These are phyloP conservation scores for Gymnogyps californianus DNA, from an alignment of 2,113 vertebrate species.

Conservation along the genomic window DNA sequence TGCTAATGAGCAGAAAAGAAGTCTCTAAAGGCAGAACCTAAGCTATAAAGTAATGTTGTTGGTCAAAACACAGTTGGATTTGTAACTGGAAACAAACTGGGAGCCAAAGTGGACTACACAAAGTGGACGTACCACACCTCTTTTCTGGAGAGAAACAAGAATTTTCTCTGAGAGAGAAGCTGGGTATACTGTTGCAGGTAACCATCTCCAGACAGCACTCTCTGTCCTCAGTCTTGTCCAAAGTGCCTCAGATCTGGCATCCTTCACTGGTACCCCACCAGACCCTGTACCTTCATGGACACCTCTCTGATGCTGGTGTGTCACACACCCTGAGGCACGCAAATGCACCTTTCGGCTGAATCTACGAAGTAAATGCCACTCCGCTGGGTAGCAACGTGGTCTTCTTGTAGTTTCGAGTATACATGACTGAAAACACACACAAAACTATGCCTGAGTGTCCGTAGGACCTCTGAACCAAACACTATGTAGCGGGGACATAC, in stretches of 20 bases:
- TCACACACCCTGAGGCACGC: background rate
- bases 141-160: background rate
- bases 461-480: background rate
- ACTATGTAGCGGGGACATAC: rapidly evolving
- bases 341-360: background rate
- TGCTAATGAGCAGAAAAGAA: background rate
- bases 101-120: background rate
- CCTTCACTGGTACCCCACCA: background rate
- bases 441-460: background rate
- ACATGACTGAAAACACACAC: background rate
- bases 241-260: background rate
- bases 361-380: background rate
- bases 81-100: background rate
- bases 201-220: background rate
- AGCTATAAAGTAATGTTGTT: background rate
- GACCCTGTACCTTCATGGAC: rapidly evolving
- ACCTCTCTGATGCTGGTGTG: background rate
- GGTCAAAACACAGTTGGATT: background rate
- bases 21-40: background rate
- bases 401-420: background rate
- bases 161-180: background rate
- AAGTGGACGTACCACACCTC: background rate
- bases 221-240: background rate
- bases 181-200: background rate
- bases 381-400: background rate